A percentile compares a stretch with the other conserved stretches of the same genome.
These are phyloP conservation scores for Phymatocera aterrima DNA, from an alignment of 2,888 invertebrate genomes.

Conservation along the genomic window DNA sequence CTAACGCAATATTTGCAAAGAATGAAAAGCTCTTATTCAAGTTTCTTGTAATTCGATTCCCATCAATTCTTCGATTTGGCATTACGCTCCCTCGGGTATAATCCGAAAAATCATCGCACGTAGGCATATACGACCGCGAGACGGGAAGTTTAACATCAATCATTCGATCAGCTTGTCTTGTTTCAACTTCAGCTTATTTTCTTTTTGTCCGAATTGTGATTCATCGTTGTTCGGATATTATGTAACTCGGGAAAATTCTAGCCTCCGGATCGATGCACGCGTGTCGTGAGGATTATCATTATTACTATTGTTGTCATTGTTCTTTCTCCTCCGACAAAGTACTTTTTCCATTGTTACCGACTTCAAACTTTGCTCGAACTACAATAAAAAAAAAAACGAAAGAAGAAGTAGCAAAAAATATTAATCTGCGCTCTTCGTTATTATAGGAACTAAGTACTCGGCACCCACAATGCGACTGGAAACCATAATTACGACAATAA, in stretches of 20 bases:
- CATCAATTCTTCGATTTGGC: neutral
- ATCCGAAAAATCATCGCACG: neutral
- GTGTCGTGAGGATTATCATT: too few relatives aligned
- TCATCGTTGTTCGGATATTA: neutral
- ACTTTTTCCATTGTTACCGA: too few relatives aligned
- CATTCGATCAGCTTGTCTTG: neutral
- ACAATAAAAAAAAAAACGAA: too few relatives aligned
- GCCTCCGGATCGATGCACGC: neutral
- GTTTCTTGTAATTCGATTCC: neutral
- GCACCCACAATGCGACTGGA: too few relatives aligned
- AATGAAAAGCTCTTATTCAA: slow-evolving; percentile 9
- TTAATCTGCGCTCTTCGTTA: too few relatives aligned
- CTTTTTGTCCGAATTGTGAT: neutral
- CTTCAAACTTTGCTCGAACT: too few relatives aligned
- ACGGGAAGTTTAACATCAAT: slow-evolving; percentile 4
- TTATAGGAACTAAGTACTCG: too few relatives aligned
- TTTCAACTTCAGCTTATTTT: too few relatives aligned
- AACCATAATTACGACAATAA: too few relatives aligned
- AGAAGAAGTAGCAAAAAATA: too few relatives aligned
- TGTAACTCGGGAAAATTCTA: neutral
- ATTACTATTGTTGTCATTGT: neutral
- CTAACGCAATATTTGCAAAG: slow-evolving; percentile 19
- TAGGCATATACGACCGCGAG: neutral
- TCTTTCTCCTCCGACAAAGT: too few relatives aligned
- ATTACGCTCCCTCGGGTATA: neutral